A percentile compares a stretch with the other conserved stretches of the same genome.
phyloP scores from a whole-genome alignment of 1,140 invertebrate genomes.

The Phortica variegata region DNA sequence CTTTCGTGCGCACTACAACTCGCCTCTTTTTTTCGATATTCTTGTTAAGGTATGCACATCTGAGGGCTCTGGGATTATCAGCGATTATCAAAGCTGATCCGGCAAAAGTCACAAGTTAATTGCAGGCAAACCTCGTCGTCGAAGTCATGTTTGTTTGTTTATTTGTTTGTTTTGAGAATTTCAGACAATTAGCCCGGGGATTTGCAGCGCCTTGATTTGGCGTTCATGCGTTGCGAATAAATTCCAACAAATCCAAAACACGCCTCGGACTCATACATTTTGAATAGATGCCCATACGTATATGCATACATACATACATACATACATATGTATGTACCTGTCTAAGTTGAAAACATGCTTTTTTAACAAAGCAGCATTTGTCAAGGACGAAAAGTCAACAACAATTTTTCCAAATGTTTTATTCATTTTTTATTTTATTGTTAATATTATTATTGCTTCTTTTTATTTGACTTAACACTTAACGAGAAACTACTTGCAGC shows the following conservation, averaged over 20 bases:
- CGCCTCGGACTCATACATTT: no score
- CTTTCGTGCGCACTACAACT: no score
- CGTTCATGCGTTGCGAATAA: background rate
- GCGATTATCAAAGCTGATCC: constrained; percentile 50
- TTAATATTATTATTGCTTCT: constrained; percentile 3
- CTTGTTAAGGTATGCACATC: no score
- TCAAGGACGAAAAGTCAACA: constrained; percentile 6
- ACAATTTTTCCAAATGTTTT: constrained; percentile 14
- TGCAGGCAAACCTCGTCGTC: constrained; percentile 16
- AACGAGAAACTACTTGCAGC: constrained; percentile 10
- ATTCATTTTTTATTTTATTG: constrained; percentile 9
- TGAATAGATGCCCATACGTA: no score
- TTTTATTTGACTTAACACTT: constrained; percentile 16
- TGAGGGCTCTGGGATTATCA: constrained; percentile 39
- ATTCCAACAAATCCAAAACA: no score
- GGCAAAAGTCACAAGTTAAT: constrained; percentile 39
- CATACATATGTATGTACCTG: constrained; percentile 26
- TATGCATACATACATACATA: no score
- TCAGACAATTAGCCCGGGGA: constrained; percentile 41
- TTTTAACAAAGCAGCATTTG: no score
- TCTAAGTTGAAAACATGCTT: constrained; percentile 17
- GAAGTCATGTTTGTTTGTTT: constrained; percentile 38
- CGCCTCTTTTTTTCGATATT: no score
- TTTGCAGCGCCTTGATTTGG: constrained; percentile 19
- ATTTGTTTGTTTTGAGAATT: constrained; percentile 54